These are phyloP conservation scores for Pseudoips prasinana DNA, from an alignment of 2,888 invertebrate genomes.

Conservation along the genomic window DNA sequence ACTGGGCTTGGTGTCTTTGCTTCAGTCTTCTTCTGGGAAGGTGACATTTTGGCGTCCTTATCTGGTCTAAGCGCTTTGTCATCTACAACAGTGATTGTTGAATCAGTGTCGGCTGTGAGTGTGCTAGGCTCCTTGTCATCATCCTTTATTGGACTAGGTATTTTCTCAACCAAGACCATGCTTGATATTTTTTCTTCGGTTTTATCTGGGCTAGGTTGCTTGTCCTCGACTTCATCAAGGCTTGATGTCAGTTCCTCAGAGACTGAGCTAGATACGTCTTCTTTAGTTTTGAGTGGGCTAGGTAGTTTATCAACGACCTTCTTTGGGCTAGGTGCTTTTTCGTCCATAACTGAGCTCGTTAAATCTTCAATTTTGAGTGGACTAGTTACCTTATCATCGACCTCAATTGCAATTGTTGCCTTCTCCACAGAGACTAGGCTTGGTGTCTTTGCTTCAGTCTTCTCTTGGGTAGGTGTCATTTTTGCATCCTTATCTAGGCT, in stretches of 20 bases:
- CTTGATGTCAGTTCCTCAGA: neutral
- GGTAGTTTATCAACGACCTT: constrained; percentile 1
- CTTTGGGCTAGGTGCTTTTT: neutral
- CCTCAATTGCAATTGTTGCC: neutral
- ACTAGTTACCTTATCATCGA: neutral
- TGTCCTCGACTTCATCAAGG: neutral
- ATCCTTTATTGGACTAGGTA: constrained; percentile 4
- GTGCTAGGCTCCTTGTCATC: too few species aligned
- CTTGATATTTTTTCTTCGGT: neutral
- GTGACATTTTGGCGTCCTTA: too few species aligned
- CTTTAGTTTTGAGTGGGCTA: neutral
- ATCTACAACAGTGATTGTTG: too few species aligned
- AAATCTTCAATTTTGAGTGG: constrained; percentile 1
- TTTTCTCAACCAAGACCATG: neutral
- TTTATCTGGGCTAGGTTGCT: neutral
- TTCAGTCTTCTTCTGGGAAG: too few species aligned
- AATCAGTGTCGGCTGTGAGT: too few species aligned
- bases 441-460: constrained; percentile 1
- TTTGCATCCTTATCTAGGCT: constrained; percentile 6
- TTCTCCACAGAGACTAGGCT: constrained; percentile 1
- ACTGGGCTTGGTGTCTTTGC: too few species aligned
- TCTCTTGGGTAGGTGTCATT: neutral
- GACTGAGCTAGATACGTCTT: neutral
- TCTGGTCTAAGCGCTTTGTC: too few species aligned
- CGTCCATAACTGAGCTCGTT: neutral